Evolutionary conservation across 2,888 invertebrate genomes (phyloP).

Genomic region (Spodoptera littoralis): DNA sequence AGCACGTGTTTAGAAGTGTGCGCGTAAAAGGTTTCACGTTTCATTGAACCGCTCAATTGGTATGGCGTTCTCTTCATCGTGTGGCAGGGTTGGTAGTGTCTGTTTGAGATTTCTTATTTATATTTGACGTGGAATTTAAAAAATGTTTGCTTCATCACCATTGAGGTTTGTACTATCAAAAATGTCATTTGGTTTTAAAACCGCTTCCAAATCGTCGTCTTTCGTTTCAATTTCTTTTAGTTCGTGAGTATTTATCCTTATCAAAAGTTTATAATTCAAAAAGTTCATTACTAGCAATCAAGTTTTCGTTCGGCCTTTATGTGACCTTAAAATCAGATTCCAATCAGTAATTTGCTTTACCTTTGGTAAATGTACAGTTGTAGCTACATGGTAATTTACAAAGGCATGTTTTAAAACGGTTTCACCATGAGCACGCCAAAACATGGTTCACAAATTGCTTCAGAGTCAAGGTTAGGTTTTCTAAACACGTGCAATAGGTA

Average conservation of each 20-base stretch:
- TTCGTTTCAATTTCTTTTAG: no score
- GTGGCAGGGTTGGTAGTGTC: constrained; percentile 15
- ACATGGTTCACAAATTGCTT: constrained; percentile 12
- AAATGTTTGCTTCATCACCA: no score
- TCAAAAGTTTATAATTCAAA: no score
- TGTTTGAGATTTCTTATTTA: background rate
- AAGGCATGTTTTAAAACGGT: background rate
- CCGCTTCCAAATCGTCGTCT: no score
- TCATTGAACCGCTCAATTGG: constrained; percentile 42
- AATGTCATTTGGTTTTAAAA: no score
- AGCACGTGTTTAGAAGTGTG: constrained; percentile 44
- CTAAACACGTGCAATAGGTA: constrained; percentile 2
- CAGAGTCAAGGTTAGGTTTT: constrained; percentile 32
- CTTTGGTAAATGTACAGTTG: background rate
- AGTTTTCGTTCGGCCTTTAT: no score
- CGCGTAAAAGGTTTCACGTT: constrained; percentile 35
- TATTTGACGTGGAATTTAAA: no score
- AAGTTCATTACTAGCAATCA: no score
- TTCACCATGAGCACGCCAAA: background rate
- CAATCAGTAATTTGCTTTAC: no score
- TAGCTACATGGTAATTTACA: background rate
- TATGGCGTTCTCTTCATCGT: constrained; percentile 16
- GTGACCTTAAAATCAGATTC: background rate
- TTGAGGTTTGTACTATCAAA: no score
- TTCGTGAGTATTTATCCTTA: no score